Evolutionary conservation across 37 sponge, comb jelly and placozoan species (phyloP).

Genomic region (Aplysina aerophoba): DNA sequence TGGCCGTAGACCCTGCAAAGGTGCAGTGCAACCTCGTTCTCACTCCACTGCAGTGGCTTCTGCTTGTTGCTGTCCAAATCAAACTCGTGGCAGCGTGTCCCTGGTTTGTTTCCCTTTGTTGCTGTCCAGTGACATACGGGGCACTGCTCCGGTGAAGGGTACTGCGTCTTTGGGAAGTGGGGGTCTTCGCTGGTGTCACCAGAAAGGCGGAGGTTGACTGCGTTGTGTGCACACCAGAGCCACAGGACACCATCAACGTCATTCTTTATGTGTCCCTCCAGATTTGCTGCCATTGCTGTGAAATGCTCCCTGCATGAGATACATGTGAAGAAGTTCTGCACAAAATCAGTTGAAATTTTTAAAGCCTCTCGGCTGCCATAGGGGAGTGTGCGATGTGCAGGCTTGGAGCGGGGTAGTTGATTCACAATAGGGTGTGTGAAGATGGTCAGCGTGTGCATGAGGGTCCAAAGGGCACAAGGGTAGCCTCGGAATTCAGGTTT

Average conservation of each 20-base stretch:
- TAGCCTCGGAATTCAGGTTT: slow-evolving; percentile 82
- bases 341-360: slow-evolving; percentile 46
- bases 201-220: slow-evolving; percentile 70
- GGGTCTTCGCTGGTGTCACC: slow-evolving; percentile 75
- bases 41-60: not conserved
- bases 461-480: slow-evolving; percentile 93
- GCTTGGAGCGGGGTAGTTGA: not conserved
- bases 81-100: not conserved
- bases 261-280: slow-evolving; percentile 10
- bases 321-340: slow-evolving; percentile 92
- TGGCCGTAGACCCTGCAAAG: slow-evolving; percentile 6
- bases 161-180: slow-evolving; percentile 81
- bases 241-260: slow-evolving; percentile 89
- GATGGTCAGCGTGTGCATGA: slow-evolving; percentile 83
- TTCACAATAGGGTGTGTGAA: slow-evolving; percentile 53
- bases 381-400: slow-evolving; percentile 24
- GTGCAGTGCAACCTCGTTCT: not conserved
- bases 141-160: slow-evolving; percentile 74
- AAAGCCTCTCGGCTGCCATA: slow-evolving; percentile 56
- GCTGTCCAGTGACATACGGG: slow-evolving; percentile 68
- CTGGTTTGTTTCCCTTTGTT: not conserved
- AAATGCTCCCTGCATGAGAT: slow-evolving; percentile 85
- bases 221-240: slow-evolving; percentile 95
- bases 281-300: slow-evolving; percentile 53
- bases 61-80: not conserved